Evolutionary conservation across 2,888 invertebrate genomes (phyloP), one percentile per base, ranked within the genome.

Genomic region (Sepiola atlantica): DNA sequence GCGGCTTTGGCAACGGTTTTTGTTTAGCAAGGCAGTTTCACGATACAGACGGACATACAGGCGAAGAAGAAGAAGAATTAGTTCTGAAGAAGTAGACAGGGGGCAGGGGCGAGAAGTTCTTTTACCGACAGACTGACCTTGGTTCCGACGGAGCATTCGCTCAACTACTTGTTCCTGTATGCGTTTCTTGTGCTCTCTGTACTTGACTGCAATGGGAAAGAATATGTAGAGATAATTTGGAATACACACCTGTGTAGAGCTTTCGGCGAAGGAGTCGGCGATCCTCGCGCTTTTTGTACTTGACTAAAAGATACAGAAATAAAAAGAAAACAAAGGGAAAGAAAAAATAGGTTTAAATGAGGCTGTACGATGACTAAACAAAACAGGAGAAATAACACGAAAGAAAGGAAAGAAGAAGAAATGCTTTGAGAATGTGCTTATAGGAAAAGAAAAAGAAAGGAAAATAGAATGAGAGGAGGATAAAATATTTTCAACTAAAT

Each of bases 91-190:
- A 45, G 45, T 45, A 45, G 45, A 45, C 45, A 45, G 45, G 45
- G 45, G 45, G 45, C 45, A 45, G 45, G 45, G 45, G 2, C 45
- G 77, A 28, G 77, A 77, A n/a, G 77, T 14, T 77, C 77, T n/a
- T 77, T 77, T 77, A 77, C 77, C 77, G 77, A 77, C 77, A 77
- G 77, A 77, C 77, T 77, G 77, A 77, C 77, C 77, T 77, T 77
- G 77, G 77, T 77, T 77, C n/a, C 77, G 77, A 14, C 77, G 77
- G 77, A n/a, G 77, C 77, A 77, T 77, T 77, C 77, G 77, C 77
- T 77, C 77, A n/a, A 77, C n/a, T 14, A 77, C 77, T 77, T 77
- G 77, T 77, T 77, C 77, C 77, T 77, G 77, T n/a, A 77, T 77
- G 18, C 77, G 77, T 77, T 77, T 77, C 77, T 77, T 77, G 77